Evolutionary conservation across 2,888 invertebrate genomes (phyloP).

Genomic region (Rhagonycha lutea): DNA sequence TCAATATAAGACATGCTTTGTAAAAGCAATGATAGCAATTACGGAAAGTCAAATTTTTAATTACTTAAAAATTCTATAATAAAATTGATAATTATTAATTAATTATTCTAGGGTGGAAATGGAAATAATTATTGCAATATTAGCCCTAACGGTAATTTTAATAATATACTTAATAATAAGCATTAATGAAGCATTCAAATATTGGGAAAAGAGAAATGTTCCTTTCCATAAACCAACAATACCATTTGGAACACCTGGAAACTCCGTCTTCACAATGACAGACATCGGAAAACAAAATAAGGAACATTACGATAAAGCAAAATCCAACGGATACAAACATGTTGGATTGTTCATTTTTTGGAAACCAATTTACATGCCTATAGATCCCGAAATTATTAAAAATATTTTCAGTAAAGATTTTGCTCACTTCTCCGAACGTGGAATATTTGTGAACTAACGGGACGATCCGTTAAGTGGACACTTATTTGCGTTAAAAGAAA

Average conservation of each 20-base stretch:
- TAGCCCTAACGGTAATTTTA: not conserved
- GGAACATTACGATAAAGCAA: not conserved
- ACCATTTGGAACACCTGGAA: constrained; percentile 16
- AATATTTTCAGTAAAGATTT: constrained; percentile 63
- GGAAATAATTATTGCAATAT: not conserved
- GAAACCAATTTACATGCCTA: constrained; percentile 22
- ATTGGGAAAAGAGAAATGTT: constrained; percentile 28
- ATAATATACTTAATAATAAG: not conserved
- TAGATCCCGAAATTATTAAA: constrained; percentile 31
- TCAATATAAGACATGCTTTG: too few species aligned
- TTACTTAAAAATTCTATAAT: too few species aligned
- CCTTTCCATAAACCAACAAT: constrained; percentile 4
- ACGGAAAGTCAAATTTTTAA: constrained; percentile 49
- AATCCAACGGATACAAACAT: not conserved
- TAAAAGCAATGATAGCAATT: too few species aligned
- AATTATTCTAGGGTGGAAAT: not conserved
- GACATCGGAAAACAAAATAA: not conserved
- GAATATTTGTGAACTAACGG: constrained; percentile 60
- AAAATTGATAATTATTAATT: not conserved
- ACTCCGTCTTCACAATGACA: not conserved
- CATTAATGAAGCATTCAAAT: constrained; percentile 6
- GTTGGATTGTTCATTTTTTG: not conserved
- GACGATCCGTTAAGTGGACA: constrained; percentile 61
- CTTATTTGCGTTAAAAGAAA: constrained; percentile 59
- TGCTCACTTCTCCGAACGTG: constrained; percentile 63